A percentile compares a stretch with the other conserved stretches of the same genome.
Conservation (phyloP, 2,797 vertebrate species). For the Meda fulgida region DNA sequence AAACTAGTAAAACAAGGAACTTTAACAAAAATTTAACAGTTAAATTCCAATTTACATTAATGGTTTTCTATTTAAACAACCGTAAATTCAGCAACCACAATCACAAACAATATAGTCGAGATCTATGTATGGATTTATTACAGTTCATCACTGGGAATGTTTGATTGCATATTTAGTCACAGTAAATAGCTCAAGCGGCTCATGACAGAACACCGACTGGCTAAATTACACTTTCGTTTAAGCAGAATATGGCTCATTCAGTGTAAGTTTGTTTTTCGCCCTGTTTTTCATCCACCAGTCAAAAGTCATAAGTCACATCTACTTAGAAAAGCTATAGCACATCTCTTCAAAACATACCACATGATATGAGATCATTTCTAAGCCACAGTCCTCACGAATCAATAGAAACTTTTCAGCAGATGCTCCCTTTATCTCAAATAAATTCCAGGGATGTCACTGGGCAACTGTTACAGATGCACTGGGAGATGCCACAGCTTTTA, state of each 20-base stretch:
- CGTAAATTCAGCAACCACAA: too few relatives aligned
- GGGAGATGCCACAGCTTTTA: conserved; percentile 50
- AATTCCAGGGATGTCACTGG: conserved; percentile 62
- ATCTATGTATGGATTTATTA: too few relatives aligned
- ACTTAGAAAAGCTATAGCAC: not conserved
- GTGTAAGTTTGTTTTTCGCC: not conserved
- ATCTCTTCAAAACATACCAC: not conserved
- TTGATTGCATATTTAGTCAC: too few relatives aligned
- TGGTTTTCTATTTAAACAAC: too few relatives aligned
- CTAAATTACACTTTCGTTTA: too few relatives aligned
- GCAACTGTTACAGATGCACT: conserved; percentile 64
- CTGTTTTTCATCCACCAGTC: not conserved
- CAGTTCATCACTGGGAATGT: too few relatives aligned
- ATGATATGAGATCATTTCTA: not conserved
- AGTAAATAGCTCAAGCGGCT: too few relatives aligned
- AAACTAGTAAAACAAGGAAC: too few relatives aligned
- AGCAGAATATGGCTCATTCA: not conserved
- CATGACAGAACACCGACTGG: too few relatives aligned
- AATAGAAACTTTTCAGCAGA: conserved; percentile 28
- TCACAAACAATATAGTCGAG: too few relatives aligned
- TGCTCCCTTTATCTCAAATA: conserved; percentile 53
- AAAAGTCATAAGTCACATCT: not conserved
- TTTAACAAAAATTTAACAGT: too few relatives aligned
- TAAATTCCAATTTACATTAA: too few relatives aligned
- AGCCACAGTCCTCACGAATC: not conserved